Evolutionary conservation across 2,113 vertebrate species (phyloP).

Genomic region (Antennarius striatus): DNA sequence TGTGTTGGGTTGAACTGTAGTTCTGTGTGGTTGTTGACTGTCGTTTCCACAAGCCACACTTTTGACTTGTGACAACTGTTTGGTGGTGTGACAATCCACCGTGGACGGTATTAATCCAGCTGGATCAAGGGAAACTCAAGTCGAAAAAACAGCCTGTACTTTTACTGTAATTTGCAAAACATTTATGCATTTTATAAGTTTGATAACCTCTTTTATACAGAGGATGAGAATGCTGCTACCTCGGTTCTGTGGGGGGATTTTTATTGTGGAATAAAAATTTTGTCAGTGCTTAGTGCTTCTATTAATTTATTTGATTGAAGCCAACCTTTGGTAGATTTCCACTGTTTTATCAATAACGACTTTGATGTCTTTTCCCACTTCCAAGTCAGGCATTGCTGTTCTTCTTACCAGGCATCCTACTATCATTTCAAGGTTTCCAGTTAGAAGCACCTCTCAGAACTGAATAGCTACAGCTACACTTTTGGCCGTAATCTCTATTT

Average conservation of each 20-base stretch:
- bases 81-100: background rate
- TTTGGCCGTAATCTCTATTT: too few relatives aligned
- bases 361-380: background rate
- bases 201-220: background rate
- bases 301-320: background rate
- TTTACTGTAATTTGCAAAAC: conserved; percentile 11
- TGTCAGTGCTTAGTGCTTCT: conserved; percentile 1
- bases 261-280: conserved; percentile 14
- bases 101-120: background rate
- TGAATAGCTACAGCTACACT: too few relatives aligned
- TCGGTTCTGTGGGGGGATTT: background rate
- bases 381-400: background rate
- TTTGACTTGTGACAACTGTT: background rate
- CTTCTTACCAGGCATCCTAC: background rate
- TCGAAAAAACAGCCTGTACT: background rate
- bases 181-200: background rate
- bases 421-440: background rate
- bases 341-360: background rate
- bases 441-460: too few relatives aligned
- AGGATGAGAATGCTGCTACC: background rate
- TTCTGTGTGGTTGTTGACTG: background rate
- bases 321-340: background rate
- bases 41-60: background rate
- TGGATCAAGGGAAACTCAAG: background rate
- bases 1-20: background rate